Percentiles rank a stretch among this genome's conserved stretches.
Evolutionary conservation across 37 sponge, comb jelly and placozoan species (phyloP).

Genomic region (Agelas oroides): DNA sequence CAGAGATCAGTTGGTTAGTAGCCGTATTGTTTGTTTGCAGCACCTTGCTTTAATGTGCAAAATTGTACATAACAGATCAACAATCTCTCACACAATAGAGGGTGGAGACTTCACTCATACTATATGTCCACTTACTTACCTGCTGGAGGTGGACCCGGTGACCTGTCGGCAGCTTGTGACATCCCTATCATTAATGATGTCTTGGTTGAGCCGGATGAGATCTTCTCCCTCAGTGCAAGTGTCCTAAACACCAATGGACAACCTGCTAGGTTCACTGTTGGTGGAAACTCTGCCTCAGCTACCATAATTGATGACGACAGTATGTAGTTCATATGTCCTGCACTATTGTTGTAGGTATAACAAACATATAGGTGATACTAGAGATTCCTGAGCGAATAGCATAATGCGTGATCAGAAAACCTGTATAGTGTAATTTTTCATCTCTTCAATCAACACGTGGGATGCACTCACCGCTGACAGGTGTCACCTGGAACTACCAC

Average conservation of each 20-base stretch:
- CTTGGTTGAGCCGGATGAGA: slow-evolving; percentile 14
- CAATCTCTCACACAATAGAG: background rate
- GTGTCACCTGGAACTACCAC: no score
- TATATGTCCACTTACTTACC: background rate
- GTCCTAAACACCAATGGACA: background rate
- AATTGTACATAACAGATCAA: background rate
- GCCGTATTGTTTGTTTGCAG: no score
- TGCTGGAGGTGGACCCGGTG: background rate
- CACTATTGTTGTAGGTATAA: no score
- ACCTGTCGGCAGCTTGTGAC: background rate
- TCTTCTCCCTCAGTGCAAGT: background rate
- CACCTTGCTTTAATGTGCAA: no score
- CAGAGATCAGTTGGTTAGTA: no score
- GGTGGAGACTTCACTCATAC: background rate
- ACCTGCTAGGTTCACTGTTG: background rate
- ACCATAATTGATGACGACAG: background rate
- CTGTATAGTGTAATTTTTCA: no score
- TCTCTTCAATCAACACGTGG: no score
- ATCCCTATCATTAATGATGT: slow-evolving; percentile 23
- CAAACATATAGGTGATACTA: no score
- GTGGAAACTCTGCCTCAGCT: background rate
- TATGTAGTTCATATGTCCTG: no score
- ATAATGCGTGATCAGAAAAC: no score
- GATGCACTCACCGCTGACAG: no score
- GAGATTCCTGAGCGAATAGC: no score